Conservation (phyloP, 2,888 invertebrate genomes). For the Cistogaster globosa region DNA sequence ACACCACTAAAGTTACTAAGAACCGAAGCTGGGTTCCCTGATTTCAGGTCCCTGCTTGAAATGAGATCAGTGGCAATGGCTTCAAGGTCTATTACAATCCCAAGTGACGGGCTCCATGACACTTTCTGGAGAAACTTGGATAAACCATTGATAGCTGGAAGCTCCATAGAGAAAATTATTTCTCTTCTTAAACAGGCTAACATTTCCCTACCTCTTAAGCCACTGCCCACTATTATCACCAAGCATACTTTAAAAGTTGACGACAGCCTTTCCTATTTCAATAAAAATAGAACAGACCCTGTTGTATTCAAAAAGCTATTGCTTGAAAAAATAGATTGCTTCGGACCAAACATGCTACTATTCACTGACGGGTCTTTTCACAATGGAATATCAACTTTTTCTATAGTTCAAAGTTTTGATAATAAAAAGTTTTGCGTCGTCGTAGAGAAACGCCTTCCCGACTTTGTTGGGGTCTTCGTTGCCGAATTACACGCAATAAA, state of each 20-base stretch:
- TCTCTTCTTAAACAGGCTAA: background rate
- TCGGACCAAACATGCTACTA: background rate
- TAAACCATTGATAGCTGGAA: background rate
- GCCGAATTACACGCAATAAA: background rate
- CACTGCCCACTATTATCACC: background rate
- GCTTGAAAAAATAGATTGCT: background rate
- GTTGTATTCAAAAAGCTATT: background rate
- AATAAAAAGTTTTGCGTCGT: background rate
- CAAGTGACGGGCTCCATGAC: conserved; percentile 1
- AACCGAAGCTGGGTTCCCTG: background rate
- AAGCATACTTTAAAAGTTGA: background rate
- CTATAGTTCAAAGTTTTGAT: background rate
- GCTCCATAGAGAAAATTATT: background rate
- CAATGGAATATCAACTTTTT: background rate
- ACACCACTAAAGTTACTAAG: background rate
- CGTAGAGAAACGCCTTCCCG: background rate
- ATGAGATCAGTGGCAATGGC: background rate
- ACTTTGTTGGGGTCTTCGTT: conserved; percentile 1
- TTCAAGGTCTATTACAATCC: background rate
- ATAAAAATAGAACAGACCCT: background rate
- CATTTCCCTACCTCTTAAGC: too few relatives aligned
- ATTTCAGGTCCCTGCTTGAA: background rate
- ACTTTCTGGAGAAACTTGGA: conserved; percentile 1
- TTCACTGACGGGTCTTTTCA: background rate
- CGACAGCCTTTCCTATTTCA: background rate